Evolutionary conservation across 2,888 invertebrate species (phyloP).

Genomic region (Hirudinaria manillensis): DNA sequence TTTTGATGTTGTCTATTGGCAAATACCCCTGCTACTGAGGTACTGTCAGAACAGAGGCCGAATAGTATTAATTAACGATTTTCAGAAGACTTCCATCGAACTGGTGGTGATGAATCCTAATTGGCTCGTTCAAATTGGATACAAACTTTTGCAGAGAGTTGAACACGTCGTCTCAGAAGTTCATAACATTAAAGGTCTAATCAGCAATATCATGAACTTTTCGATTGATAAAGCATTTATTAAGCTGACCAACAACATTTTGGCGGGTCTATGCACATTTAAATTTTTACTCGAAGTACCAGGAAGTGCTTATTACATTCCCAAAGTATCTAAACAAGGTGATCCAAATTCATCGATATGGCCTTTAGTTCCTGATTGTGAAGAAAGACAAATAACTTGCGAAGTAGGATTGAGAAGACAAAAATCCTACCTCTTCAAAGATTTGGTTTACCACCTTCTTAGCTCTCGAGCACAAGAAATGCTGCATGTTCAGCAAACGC

Average conservation of each 20-base stretch:
- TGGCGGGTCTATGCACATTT: background rate
- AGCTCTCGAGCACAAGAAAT: constrained; percentile 36
- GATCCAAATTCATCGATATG: constrained; percentile 34
- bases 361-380: constrained; percentile 40
- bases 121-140: constrained; percentile 39
- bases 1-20: constrained; percentile 38
- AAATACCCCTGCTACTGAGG: constrained; percentile 32
- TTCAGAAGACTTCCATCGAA: constrained; percentile 35
- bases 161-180: constrained; percentile 38
- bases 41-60: constrained; percentile 41
- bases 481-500: constrained; percentile 38
- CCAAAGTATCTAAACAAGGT: constrained; percentile 2
- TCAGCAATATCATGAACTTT: background rate
- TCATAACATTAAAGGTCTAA: constrained; percentile 11
- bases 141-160: constrained; percentile 36
- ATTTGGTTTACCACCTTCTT: constrained; percentile 36
- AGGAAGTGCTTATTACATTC: constrained; percentile 13
- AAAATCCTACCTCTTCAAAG: constrained; percentile 37
- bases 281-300: background rate
- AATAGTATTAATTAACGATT: constrained; percentile 36
- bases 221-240: background rate
- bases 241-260: background rate
- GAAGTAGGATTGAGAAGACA: constrained; percentile 36
- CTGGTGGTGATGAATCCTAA: constrained; percentile 40
- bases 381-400: constrained; percentile 41